phyloP scores from a whole-genome alignment of 1,140 invertebrate species.

The Meloidogyne floridensis region DNA sequence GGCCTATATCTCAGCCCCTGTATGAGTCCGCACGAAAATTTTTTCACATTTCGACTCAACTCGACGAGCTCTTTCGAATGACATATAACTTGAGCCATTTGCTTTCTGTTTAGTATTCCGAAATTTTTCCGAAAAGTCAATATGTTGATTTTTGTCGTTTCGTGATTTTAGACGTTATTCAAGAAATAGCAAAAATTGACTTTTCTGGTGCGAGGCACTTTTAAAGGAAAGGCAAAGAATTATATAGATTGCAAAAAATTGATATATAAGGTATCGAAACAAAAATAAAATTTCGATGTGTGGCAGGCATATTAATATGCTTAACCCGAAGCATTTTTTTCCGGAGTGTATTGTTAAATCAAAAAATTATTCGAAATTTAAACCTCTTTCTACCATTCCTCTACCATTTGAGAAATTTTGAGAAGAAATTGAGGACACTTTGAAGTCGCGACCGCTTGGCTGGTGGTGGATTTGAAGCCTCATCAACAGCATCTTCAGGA shows the following conservation, averaged over 20 bases:
- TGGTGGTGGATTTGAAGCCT: constrained; percentile 17
- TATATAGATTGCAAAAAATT: background rate
- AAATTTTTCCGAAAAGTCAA: too few species aligned
- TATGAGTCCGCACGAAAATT: too few species aligned
- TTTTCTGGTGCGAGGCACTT: background rate
- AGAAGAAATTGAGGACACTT: constrained; percentile 24
- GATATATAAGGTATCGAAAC: background rate
- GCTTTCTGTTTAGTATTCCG: too few species aligned
- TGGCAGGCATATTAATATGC: background rate
- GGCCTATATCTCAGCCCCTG: too few species aligned
- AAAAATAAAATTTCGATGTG: background rate
- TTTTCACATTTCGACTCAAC: too few species aligned
- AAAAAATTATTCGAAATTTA: background rate
- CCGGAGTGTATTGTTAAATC: background rate
- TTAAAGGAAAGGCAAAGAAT: background rate
- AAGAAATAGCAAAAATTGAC: background rate
- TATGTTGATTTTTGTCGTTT: too few species aligned
- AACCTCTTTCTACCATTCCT: too few species aligned
- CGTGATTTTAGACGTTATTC: too few species aligned
- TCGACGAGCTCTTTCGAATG: too few species aligned
- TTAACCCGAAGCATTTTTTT: background rate
- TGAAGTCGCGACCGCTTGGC: constrained; percentile 29
- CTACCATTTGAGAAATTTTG: constrained; percentile 15
- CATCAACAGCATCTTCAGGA: background rate
- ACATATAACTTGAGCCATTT: too few species aligned